Conservation (phyloP, 1,140 invertebrate genomes). For the Euura lappo region DNA sequence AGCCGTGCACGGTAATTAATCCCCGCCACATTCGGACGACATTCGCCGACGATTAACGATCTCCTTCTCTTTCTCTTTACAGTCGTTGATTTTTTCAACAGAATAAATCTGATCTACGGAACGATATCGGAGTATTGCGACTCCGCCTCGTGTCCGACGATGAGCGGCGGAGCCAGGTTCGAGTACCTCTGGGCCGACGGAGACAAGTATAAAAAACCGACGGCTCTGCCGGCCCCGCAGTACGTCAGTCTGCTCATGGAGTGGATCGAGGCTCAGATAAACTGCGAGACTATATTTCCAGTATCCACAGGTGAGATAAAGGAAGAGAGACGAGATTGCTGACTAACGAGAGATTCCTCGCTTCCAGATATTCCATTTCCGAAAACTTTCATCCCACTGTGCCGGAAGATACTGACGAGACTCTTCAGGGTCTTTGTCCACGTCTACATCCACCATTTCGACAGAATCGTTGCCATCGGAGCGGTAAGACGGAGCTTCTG, state of each 20-base stretch:
- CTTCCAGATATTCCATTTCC: conserved; percentile 87
- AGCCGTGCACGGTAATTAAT: conserved; percentile 84
- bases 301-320: conserved; percentile 70
- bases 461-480: conserved; percentile 85
- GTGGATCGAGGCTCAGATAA: conserved; percentile 93
- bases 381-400: conserved; percentile 79
- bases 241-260: conserved; percentile 92
- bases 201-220: conserved; percentile 87
- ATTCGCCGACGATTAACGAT: conserved; percentile 9
- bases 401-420: conserved; percentile 89
- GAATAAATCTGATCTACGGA: conserved; percentile 93
- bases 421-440: conserved; percentile 95
- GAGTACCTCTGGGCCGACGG: conserved; percentile 96
- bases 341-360: conserved; percentile 34
- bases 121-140: conserved; percentile 90
- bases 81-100: conserved; percentile 97
- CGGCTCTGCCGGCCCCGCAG: conserved; percentile 83
- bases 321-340: conserved; percentile 4
- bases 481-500: conserved; percentile 70
- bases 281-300: conserved; percentile 88
- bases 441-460: conserved; percentile 98
- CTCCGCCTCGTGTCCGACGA: conserved; percentile 85
- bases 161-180: conserved; percentile 88
- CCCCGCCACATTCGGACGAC: not conserved
- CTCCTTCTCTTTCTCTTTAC: conserved; percentile 42